Evolutionary conservation across 2,113 vertebrate species (phyloP).

Genomic region (Cromileptes altivelis): DNA sequence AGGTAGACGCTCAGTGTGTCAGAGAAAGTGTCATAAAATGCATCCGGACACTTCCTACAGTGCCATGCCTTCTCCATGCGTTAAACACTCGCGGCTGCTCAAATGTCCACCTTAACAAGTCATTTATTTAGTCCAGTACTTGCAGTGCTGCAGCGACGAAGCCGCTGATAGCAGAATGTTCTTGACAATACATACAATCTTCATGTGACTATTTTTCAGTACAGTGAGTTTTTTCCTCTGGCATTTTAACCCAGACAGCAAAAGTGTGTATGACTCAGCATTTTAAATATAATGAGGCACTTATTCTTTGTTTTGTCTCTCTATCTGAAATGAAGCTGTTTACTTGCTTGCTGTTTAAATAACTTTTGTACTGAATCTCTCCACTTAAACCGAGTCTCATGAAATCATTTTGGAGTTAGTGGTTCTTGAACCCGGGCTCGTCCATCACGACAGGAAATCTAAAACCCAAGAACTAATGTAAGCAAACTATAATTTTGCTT

Average conservation of each 20-base stretch:
- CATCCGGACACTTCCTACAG: background rate
- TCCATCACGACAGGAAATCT: background rate
- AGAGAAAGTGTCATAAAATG: constrained; percentile 19
- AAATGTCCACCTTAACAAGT: constrained; percentile 34
- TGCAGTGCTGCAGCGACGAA: background rate
- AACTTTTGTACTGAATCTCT: background rate
- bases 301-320: background rate
- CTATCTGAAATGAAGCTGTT: background rate
- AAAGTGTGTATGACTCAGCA: background rate
- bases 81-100: constrained; percentile 14
- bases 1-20: constrained; percentile 20
- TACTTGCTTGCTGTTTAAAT: background rate
- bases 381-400: background rate
- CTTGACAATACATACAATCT: background rate
- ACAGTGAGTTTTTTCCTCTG: background rate
- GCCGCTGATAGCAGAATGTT: background rate
- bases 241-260: background rate
- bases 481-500: background rate
- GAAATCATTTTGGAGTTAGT: background rate
- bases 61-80: constrained; percentile 55
- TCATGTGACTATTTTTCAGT: background rate
- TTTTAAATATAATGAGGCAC: background rate
- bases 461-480: no score
- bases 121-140: background rate
- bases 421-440: background rate